A percentile compares a stretch with the other conserved stretches of the same genome.
Evolutionary conservation across 2,797 vertebrate species (phyloP).

Genomic region (Hippopotamyrus pictus): DNA sequence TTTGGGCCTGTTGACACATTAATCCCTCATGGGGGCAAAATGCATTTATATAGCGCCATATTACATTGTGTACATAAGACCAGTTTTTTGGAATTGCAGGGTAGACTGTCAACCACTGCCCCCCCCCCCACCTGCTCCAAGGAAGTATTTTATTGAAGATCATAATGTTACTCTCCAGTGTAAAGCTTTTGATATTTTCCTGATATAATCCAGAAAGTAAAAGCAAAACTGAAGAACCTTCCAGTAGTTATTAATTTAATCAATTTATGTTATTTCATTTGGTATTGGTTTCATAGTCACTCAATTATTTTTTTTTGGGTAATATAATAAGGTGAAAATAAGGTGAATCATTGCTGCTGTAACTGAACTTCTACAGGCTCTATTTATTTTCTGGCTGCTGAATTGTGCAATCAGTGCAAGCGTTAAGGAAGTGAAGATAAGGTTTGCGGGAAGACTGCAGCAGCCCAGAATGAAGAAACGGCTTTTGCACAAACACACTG

Average conservation of each 20-base stretch:
- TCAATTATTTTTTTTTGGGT: background rate
- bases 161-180: background rate
- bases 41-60: background rate
- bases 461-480: slow-evolving; percentile 37
- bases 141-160: background rate
- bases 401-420: slow-evolving; percentile 31
- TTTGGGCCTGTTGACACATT: background rate
- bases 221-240: slow-evolving; percentile 7
- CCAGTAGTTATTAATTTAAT: background rate
- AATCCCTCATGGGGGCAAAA: background rate
- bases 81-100: background rate
- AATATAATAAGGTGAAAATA: background rate
- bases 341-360: background rate
- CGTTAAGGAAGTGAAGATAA: slow-evolving; percentile 28
- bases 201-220: background rate
- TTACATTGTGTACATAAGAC: background rate
- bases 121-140: background rate
- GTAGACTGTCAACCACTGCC: background rate
- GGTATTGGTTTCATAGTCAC: too few relatives aligned
- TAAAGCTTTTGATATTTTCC: background rate
- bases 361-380: background rate
- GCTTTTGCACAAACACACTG: background rate
- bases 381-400: background rate
- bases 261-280: background rate
- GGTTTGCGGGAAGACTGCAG: slow-evolving; percentile 25